Conservation (phyloP, 2,888 invertebrate genomes). For the Melanargia galathea region DNA sequence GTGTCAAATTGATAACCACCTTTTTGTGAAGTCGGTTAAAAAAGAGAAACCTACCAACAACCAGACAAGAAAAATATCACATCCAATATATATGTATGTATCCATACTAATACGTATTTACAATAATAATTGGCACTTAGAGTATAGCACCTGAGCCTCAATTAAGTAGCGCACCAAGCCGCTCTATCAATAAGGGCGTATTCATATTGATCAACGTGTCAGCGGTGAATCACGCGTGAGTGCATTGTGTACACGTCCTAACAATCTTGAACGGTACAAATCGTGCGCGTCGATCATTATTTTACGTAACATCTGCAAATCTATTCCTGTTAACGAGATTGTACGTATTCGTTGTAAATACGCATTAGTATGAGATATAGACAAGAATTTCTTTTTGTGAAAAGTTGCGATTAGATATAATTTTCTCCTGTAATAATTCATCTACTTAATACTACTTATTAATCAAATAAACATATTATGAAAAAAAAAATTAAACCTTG, state of each 20-base stretch:
- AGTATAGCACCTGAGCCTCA: slow-evolving; percentile 28
- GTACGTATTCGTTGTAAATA: neutral
- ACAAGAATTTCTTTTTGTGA: no score
- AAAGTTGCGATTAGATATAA: no score
- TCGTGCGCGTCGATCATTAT: slow-evolving; percentile 25
- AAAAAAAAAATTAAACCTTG: no score
- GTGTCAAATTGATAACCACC: no score
- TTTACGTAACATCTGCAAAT: neutral
- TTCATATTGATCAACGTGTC: slow-evolving; percentile 33
- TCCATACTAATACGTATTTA: slow-evolving; percentile 17
- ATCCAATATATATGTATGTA: slow-evolving; percentile 13
- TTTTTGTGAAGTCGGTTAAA: no score
- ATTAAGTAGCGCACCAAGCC: slow-evolving; percentile 24
- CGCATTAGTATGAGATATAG: no score
- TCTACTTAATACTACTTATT: no score
- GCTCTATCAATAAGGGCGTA: slow-evolving; percentile 22
- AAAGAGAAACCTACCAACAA: neutral
- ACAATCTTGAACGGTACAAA: slow-evolving; percentile 23
- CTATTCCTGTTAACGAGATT: neutral
- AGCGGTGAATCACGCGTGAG: slow-evolving; percentile 13
- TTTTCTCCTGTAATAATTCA: no score
- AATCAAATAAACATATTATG: no score
- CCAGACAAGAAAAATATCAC: slow-evolving; percentile 2
- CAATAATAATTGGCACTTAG: slow-evolving; percentile 22
- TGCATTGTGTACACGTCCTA: slow-evolving; percentile 23